These are phyloP conservation scores for Agrilus biguttatus DNA, from an alignment of 2,888 invertebrate genomes.

Conservation along the genomic window DNA sequence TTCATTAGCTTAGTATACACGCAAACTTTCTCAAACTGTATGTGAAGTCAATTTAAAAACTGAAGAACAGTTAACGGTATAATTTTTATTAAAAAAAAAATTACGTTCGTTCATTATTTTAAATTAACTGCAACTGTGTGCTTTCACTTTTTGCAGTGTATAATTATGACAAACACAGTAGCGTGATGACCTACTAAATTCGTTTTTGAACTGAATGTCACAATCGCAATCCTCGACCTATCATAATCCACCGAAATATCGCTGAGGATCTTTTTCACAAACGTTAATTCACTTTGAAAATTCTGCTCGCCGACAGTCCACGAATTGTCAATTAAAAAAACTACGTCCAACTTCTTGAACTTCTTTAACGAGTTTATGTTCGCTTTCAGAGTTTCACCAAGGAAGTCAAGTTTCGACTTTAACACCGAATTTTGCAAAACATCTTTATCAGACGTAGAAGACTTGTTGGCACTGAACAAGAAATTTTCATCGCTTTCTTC, in stretches of 20 bases:
- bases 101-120: no score
- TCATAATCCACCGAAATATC: conserved; percentile 49
- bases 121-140: no score
- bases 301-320: conserved; percentile 50
- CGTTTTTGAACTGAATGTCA: conserved; percentile 47
- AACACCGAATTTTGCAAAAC: conserved; percentile 27
- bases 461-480: conserved; percentile 23
- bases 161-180: no score
- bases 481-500: background rate
- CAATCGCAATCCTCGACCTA: conserved; percentile 46
- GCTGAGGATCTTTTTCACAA: conserved; percentile 49
- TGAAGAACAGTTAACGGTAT: no score
- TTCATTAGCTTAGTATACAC: no score
- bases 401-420: conserved; percentile 37
- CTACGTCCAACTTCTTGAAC: conserved; percentile 37
- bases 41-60: no score
- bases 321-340: conserved; percentile 56
- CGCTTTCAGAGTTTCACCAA: conserved; percentile 39
- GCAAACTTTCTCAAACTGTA: no score
- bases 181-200: conserved; percentile 32
- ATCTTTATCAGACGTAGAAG: conserved; percentile 15
- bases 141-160: no score
- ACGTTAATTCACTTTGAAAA: conserved; percentile 50
- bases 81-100: no score
- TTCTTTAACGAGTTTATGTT: conserved; percentile 37